phyloP scores from a whole-genome alignment of 2,113 vertebrate species.

The Fulmarus glacialis region DNA sequence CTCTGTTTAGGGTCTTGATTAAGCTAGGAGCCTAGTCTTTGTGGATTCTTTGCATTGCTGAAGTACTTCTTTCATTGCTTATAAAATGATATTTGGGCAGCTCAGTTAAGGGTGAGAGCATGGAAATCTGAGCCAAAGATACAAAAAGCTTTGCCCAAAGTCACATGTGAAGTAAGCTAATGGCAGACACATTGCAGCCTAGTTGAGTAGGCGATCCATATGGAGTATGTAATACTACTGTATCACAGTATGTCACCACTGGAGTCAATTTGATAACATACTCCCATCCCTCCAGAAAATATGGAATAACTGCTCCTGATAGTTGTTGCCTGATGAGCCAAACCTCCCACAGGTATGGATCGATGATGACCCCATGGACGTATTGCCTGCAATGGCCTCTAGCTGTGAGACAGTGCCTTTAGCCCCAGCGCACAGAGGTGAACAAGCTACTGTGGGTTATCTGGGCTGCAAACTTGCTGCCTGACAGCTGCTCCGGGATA shows the following conservation, averaged over 20 bases:
- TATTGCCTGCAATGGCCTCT: neutral
- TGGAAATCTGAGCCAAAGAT: neutral
- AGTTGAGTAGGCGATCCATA: neutral
- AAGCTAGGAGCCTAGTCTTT: neutral
- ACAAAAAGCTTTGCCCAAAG: neutral
- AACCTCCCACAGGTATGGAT: neutral
- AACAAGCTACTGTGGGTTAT: neutral
- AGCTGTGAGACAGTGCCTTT: neutral
- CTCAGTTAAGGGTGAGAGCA: neutral
- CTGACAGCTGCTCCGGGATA: neutral
- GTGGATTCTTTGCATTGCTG: neutral
- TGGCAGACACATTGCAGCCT: neutral
- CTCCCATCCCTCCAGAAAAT: neutral
- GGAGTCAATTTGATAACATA: neutral
- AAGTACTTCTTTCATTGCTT: neutral
- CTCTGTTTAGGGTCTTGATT: neutral
- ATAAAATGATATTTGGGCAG: neutral
- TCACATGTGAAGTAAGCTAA: neutral
- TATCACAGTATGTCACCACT: neutral
- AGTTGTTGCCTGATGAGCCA: neutral
- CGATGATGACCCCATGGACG: accelerated
- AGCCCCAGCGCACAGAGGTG: neutral
- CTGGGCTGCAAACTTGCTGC: neutral
- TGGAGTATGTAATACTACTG: neutral
- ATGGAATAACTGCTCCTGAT: neutral